These are phyloP conservation scores for Takifugu bimaculatus DNA, from an alignment of 2,113 vertebrate genomes.

Conservation along the genomic window DNA sequence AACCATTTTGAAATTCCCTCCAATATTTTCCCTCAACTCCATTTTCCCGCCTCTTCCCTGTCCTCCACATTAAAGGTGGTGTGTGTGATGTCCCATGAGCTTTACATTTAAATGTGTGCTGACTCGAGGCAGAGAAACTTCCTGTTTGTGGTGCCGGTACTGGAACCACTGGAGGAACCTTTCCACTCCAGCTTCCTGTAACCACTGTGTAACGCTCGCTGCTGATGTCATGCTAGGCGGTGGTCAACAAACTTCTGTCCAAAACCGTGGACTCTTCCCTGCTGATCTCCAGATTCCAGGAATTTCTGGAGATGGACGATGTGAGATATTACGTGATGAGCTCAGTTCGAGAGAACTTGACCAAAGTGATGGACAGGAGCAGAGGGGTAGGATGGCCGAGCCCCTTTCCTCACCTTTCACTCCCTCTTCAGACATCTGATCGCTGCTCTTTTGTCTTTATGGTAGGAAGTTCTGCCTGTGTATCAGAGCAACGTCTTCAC, in stretches of 20 bases:
- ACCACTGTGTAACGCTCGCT: neutral
- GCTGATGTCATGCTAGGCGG: slow-evolving; percentile 57
- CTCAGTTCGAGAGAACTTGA: slow-evolving; percentile 59
- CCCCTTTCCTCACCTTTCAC: neutral
- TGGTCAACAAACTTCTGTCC: slow-evolving; percentile 79
- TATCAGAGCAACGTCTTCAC: slow-evolving; percentile 84
- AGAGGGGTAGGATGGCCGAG: slow-evolving; percentile 72
- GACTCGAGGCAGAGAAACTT: too few species aligned
- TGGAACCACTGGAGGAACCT: too few species aligned
- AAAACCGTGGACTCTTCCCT: slow-evolving; percentile 68
- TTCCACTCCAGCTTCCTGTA: too few species aligned
- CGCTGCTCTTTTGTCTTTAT: neutral
- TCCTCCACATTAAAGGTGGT: too few species aligned
- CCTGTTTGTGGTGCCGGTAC: too few species aligned
- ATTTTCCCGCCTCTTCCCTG: too few species aligned
- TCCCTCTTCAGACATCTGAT: neutral
- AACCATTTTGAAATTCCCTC: too few species aligned
- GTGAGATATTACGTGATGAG: slow-evolving; percentile 87
- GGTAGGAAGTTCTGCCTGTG: slow-evolving; percentile 57
- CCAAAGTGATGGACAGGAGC: slow-evolving; percentile 72
- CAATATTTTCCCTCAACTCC: too few species aligned
- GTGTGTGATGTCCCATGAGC: too few species aligned
- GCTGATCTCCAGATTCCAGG: slow-evolving; percentile 85
- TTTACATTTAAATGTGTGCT: too few species aligned
- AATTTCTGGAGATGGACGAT: slow-evolving; percentile 84